These are phyloP conservation scores for Fundulus diaphanus DNA, from an alignment of 2,797 vertebrate species.

Conservation along the genomic window DNA sequence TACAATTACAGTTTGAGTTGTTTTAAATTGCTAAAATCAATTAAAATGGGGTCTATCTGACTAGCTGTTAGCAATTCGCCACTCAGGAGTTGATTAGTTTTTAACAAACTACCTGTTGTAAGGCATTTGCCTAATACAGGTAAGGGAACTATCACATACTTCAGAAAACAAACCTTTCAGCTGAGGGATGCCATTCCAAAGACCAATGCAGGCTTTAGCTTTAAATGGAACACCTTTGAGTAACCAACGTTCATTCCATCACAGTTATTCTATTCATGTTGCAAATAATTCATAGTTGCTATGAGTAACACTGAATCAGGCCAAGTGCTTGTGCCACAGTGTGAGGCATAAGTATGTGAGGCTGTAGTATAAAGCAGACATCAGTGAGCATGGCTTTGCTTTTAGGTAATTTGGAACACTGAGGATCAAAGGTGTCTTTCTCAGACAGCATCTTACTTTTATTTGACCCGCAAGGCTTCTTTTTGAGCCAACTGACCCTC, in stretches of 20 bases:
- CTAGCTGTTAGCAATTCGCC: background rate
- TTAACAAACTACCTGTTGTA: background rate
- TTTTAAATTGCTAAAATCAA: background rate
- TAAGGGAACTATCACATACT: background rate
- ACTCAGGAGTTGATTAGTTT: background rate
- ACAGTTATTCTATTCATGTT: background rate
- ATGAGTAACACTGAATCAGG: conserved; percentile 13
- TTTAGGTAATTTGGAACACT: conserved; percentile 12
- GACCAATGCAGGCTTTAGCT: background rate
- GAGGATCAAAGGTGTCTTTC: conserved; percentile 39
- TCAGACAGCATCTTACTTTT: conserved; percentile 13
- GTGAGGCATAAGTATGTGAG: too few species aligned
- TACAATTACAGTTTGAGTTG: background rate
- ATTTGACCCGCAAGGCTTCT: conserved; percentile 29
- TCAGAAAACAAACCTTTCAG: background rate
- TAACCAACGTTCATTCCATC: background rate
- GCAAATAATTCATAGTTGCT: background rate
- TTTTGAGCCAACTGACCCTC: conserved; percentile 30
- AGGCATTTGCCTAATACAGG: background rate
- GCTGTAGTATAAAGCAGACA: background rate
- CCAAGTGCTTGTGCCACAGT: conserved; percentile 16
- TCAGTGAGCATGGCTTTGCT: conserved; percentile 2
- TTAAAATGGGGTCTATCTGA: background rate
- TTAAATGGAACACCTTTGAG: background rate
- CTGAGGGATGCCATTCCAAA: background rate